Evolutionary conservation across 2,113 vertebrate genomes (phyloP).

Genomic region (Sturnira hondurensis): DNA sequence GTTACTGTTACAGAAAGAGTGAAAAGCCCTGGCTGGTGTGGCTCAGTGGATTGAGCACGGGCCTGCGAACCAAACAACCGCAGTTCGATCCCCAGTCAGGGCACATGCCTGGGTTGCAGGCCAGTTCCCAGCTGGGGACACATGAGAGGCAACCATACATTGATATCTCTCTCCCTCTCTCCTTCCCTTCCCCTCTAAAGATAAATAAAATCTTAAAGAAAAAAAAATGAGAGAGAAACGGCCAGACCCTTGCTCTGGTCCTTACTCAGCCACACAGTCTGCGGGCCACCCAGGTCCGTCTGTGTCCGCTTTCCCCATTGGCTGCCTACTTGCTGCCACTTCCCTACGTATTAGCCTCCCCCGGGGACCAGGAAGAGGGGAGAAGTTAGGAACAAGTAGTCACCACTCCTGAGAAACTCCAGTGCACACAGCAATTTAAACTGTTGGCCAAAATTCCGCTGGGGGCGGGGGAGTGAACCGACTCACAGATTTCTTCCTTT

Average conservation of each 20-base stretch:
- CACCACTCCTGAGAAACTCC: background rate
- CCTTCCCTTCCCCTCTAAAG: too few species aligned
- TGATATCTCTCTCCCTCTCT: too few species aligned
- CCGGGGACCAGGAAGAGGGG: background rate
- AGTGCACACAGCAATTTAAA: background rate
- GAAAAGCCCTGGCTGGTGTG: too few species aligned
- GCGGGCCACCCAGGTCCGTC: background rate
- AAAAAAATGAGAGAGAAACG: background rate
- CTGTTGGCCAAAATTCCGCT: background rate
- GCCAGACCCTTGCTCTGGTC: background rate
- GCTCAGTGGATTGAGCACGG: too few species aligned
- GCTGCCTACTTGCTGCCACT: background rate
- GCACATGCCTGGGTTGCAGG: too few species aligned
- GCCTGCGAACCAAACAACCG: too few species aligned
- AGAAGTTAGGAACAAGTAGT: background rate
- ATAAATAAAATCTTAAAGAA: too few species aligned
- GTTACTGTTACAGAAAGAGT: background rate
- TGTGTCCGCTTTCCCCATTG: too few species aligned
- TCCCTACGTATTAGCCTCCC: background rate
- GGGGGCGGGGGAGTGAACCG: fast-evolving
- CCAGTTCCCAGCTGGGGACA: too few species aligned
- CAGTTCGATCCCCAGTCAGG: too few species aligned
- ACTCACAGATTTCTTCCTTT: background rate
- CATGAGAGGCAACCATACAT: too few species aligned
- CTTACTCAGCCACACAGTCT: background rate